Conservation (phyloP, 2,113 vertebrate genomes). For the Tricholaema leucomelas region DNA sequence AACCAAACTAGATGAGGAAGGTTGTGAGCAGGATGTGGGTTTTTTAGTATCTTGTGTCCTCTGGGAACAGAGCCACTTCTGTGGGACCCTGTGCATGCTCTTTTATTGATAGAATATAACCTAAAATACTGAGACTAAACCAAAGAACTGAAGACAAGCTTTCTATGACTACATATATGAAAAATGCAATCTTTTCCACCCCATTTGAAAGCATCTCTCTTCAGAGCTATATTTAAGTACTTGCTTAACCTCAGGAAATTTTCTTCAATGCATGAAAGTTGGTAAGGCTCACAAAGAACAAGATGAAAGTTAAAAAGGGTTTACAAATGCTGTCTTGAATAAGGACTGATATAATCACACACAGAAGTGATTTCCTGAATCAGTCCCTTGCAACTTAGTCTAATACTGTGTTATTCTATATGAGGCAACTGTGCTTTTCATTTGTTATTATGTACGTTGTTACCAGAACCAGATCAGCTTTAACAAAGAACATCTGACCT, state of each 20-base stretch:
- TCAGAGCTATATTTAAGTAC: neutral
- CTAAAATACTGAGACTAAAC: neutral
- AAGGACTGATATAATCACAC: neutral
- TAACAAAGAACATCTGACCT: conserved; percentile 42
- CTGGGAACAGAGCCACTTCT: neutral
- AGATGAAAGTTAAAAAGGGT: neutral
- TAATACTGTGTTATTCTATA: neutral
- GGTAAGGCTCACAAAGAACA: neutral
- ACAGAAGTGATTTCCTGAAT: conserved; percentile 24
- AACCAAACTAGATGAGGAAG: neutral
- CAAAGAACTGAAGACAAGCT: neutral
- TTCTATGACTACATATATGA: neutral
- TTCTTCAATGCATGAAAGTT: neutral
- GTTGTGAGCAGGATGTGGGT: neutral
- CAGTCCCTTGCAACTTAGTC: neutral
- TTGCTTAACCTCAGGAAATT: conserved; percentile 5
- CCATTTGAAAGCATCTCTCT: neutral
- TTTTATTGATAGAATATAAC: neutral
- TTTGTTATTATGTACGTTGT: neutral
- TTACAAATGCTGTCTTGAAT: neutral
- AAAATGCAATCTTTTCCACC: neutral
- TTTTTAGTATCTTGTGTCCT: neutral
- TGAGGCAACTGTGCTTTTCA: neutral
- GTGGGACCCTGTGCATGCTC: accelerated
- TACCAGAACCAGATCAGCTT: conserved; percentile 13